phyloP scores from a whole-genome alignment of 2,113 vertebrate genomes.

The Plecturocebus donacophilus region DNA sequence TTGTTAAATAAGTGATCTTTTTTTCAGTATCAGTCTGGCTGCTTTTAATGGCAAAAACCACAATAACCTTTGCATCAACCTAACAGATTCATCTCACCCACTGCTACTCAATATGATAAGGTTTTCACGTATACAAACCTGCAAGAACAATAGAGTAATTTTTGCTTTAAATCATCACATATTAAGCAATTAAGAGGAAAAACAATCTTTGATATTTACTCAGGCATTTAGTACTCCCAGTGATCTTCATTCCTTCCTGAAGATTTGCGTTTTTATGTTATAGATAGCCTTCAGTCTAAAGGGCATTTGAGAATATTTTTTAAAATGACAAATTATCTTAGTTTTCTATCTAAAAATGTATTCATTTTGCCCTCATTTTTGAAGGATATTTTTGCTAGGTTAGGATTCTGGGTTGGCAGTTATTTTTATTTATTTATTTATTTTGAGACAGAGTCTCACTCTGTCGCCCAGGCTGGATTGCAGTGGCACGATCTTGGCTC shows the following conservation, averaged over 20 bases:
- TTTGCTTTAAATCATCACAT: neutral
- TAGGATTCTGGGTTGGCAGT: too few relatives aligned
- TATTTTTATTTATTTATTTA: too few relatives aligned
- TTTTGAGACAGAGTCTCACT: too few relatives aligned
- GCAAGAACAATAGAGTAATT: neutral
- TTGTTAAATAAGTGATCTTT: neutral
- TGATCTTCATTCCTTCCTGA: neutral
- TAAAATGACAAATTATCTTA: neutral
- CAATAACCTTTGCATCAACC: too few relatives aligned
- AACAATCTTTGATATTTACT: neutral
- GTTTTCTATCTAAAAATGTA: neutral
- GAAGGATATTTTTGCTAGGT: neutral
- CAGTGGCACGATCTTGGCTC: too few relatives aligned
- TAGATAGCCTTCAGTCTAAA: neutral
- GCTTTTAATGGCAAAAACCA: neutral
- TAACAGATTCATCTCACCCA: neutral
- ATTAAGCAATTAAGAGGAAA: neutral
- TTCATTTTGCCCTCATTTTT: neutral
- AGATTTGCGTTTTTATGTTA: neutral
- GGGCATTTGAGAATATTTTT: neutral
- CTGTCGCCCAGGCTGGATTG: too few relatives aligned
- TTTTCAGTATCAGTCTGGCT: neutral
- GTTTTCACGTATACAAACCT: neutral
- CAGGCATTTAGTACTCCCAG: neutral
- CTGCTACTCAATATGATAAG: neutral